Percentiles rank a stretch among this genome's conserved stretches.
Evolutionary conservation across 2,888 invertebrate genomes (phyloP).

Genomic region (Orgyia antiqua): DNA sequence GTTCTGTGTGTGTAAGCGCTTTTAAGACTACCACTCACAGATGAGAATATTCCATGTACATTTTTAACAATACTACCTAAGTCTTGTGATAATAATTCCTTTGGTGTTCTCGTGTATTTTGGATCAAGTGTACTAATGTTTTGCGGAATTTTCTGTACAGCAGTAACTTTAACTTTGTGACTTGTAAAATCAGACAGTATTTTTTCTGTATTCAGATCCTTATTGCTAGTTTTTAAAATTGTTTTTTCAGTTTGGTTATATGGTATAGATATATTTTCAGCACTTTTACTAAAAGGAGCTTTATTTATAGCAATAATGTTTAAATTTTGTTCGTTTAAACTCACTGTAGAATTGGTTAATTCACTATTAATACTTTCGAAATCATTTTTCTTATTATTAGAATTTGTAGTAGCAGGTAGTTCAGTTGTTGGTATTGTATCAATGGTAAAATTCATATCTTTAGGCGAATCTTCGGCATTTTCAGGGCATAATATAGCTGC

Average conservation of each 20-base stretch:
- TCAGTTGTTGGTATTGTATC: slow-evolving; percentile 8
- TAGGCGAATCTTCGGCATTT: slow-evolving; percentile 21
- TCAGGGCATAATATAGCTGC: slow-evolving; percentile 22
- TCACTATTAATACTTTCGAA: slow-evolving; percentile 20
- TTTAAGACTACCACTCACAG: slow-evolving; percentile 65
- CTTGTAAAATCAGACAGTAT: slow-evolving; percentile 50
- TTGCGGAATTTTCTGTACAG: slow-evolving; percentile 56
- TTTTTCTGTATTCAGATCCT: slow-evolving; percentile 46
- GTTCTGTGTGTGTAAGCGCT: slow-evolving; percentile 59
- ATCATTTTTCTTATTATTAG: slow-evolving; percentile 9
- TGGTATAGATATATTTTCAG: slow-evolving; percentile 49
- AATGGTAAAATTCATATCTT: slow-evolving; percentile 19
- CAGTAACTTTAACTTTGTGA: slow-evolving; percentile 51
- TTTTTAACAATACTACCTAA: slow-evolving; percentile 68
- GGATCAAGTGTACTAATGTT: slow-evolving; percentile 26
- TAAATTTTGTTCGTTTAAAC: slow-evolving; percentile 42
- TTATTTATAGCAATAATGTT: slow-evolving; percentile 28
- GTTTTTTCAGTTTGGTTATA: slow-evolving; percentile 20
- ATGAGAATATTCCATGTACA: slow-evolving; percentile 71
- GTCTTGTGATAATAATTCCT: slow-evolving; percentile 62
- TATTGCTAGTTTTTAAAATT: slow-evolving; percentile 28
- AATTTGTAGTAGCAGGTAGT: not conserved
- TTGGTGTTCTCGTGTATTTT: slow-evolving; percentile 49
- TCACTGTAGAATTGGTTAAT: slow-evolving; percentile 49
- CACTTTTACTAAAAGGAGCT: slow-evolving; percentile 50